Percentiles rank a stretch among this genome's conserved stretches.
These are phyloP conservation scores for Ophthalmolycus amberensis DNA, from an alignment of 2,113 vertebrate genomes.

Conservation along the genomic window DNA sequence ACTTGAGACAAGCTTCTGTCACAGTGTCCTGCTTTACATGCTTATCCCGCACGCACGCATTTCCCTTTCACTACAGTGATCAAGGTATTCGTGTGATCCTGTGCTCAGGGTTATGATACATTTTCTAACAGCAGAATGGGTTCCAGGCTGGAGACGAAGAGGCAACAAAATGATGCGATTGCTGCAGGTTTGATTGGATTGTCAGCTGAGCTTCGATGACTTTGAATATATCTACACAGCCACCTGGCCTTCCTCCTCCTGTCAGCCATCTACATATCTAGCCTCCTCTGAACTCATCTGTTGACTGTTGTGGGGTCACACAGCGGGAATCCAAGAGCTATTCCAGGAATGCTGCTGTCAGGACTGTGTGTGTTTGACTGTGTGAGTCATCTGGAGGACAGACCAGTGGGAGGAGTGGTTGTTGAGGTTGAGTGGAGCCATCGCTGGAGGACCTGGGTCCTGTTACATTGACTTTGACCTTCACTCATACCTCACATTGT, in stretches of 20 bases:
- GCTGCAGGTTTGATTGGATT: conserved; percentile 48
- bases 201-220: conserved; percentile 29
- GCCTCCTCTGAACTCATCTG: conserved; percentile 30
- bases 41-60: conserved; percentile 39
- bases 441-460: conserved; percentile 7
- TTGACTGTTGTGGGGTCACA: conserved; percentile 42
- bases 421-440: neutral
- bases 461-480: conserved; percentile 42
- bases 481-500: neutral
- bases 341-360: conserved; percentile 70
- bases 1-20: conserved; percentile 42
- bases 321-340: conserved; percentile 61
- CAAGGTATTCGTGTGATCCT: conserved; percentile 11
- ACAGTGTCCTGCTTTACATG: conserved; percentile 21
- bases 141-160: conserved; percentile 1
- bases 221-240: conserved; percentile 17
- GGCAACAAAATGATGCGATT: conserved; percentile 45
- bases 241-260: conserved; percentile 30
- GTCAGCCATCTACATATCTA: conserved; percentile 15
- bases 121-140: conserved; percentile 10
- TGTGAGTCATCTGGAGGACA: conserved; percentile 26
- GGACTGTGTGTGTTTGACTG: conserved; percentile 26
- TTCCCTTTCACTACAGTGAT: conserved; percentile 19
- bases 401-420: neutral
- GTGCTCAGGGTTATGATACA: neutral